Base-by-base conservation (phyloP, 2,113 vertebrate genomes). In the Lasiurus borealis region DNA sequence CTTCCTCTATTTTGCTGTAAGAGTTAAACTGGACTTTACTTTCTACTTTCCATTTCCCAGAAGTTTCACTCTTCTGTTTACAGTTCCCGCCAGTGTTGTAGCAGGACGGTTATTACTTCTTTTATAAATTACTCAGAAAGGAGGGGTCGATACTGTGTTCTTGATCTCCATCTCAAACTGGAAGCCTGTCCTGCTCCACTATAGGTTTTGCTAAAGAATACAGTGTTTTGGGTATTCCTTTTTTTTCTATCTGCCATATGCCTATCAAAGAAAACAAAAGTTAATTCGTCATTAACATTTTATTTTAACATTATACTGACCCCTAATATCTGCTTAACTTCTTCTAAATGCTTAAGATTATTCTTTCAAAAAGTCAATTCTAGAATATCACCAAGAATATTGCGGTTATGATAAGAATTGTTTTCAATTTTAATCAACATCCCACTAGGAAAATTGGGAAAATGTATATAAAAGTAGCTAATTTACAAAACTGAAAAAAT, bases 281-380 rank as follows among this genome's bases (percentile, higher is more conserved):
- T 86, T 57, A 76, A 10, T 68, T 46, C 71, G 6, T 75, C 34
- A 59, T 71, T 80, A 46, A 78, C 15, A 7, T 86, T 54, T 77
- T 69, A 83, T 75, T 75, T 90, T 83, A 62, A 78, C 19, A 6
- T 84, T 71, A 57, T n/a, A 27, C 81, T 72, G 6, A 84, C 27
- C 34, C 19, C 64, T 84, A 8, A 57, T 57, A 66, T 40, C 19
- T 0, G 25, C 52, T 92, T 80, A 88, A 46, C 54, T 69, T 83
- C 23, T 94, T 86, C 52, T 87, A 75, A 90, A 85, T 88, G 15
- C 88, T 80, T 88, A 76, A 64, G 5, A 88, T 84, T 78, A 40
- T 69, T 85, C 72, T 50, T 78, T 69, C 69, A 7, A 87, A 82
- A 93, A 86, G 68, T 85, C 16, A 89, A 0, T 88, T 91, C 27